Evolutionary conservation across 2,113 vertebrate genomes (phyloP).

Genomic region (Alligator sinensis): DNA sequence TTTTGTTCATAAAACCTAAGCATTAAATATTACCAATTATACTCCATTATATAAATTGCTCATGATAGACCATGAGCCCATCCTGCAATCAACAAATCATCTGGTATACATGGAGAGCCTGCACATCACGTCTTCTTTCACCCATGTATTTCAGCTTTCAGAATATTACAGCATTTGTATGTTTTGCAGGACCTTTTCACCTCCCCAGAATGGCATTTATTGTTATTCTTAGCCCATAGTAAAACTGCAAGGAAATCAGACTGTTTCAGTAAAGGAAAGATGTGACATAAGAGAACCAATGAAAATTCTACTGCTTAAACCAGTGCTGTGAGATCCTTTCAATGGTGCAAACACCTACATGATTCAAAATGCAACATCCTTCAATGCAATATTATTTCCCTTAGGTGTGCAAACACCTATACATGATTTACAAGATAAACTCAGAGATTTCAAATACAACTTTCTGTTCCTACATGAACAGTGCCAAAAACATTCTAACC

Average conservation of each 20-base stretch:
- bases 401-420: no score
- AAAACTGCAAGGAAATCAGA: not conserved
- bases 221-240: not conserved
- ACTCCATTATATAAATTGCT: not conserved
- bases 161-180: not conserved
- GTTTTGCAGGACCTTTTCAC: not conserved
- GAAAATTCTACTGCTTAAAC: not conserved
- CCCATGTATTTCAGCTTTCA: not conserved
- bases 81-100: not conserved
- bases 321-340: no score
- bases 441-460: no score
- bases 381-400: no score
- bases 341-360: no score
- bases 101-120: not conserved
- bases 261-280: not conserved
- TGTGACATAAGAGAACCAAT: not conserved
- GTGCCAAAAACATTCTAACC: no score
- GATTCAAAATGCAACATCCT: no score
- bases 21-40: not conserved
- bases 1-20: slow-evolving; percentile 47
- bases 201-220: not conserved
- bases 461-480: no score
- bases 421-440: no score
- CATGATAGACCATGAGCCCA: not conserved
- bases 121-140: not conserved